Evolutionary conservation across 2,888 invertebrate genomes (phyloP), one percentile per base, ranked within the genome.

Genomic region (Polydrusus tereticollis): DNA sequence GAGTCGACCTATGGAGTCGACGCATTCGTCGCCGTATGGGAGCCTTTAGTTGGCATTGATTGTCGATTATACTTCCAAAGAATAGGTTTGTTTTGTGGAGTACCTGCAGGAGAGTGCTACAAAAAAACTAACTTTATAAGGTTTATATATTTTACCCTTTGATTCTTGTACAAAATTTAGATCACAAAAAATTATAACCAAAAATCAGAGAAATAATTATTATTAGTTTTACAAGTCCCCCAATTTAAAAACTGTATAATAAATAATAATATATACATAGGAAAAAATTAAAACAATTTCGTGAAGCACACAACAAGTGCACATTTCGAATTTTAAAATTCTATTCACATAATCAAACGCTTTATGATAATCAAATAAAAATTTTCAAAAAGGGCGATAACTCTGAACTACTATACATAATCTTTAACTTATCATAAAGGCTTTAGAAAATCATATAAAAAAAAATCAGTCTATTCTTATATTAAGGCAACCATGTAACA

Each of bases 391-490:
- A 41, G 33, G 18, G 36, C 21, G 43, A 18, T 26, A 45, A 26
- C 57, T 16, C n/a, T 65, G 26, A 43, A 65, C 57, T 55, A 65
- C 55, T 38, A 26, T 36, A n/a, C n/a, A n/a, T n/a, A n/a, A n/a
- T n/a, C n/a, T n/a, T n/a, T n/a, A n/a, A n/a, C n/a, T n/a, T n/a
- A n/a, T n/a, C n/a, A 63, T 20, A 12, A 41, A 12, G 18, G 26
- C 26, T 60, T 62, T 72, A 72, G 57, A 72, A 72, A 72, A 73
- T 43, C 58, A 73, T 69, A 73, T 60, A 57, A 47, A 57, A 78
- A 82, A 81, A 81, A 82, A 81, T 82, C 82, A 82, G 82, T 82
- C 82, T 82, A 81, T 82, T 78, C 72, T 76, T 75, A 75, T 78
- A 73, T 78, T 82, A 82, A 82, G 82, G 82, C 82, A 82, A 80